These are phyloP conservation scores for Scomber japonicus DNA, from an alignment of 2,113 vertebrate species.

Conservation along the genomic window DNA sequence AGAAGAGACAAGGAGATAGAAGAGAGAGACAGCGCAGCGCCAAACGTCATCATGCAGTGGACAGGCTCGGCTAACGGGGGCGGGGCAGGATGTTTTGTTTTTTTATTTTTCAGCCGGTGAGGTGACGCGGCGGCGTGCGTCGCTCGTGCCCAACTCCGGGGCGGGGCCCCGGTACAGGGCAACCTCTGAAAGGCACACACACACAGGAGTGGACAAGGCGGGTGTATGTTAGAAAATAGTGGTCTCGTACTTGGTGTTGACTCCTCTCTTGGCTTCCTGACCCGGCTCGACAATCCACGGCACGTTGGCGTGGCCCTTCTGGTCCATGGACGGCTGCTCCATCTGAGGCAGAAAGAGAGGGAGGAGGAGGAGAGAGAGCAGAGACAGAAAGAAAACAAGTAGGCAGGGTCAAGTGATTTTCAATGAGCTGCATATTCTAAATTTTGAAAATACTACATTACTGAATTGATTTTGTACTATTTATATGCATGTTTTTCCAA, in stretches of 20 bases:
- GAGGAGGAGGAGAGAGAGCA: too few relatives aligned
- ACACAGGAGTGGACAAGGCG: constrained; percentile 90
- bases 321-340: constrained; percentile 95
- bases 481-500: neutral
- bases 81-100: constrained; percentile 80
- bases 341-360: constrained; percentile 85
- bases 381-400: neutral
- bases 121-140: constrained; percentile 73
- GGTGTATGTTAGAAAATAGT: constrained; percentile 99
- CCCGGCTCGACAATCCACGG: constrained; percentile 99
- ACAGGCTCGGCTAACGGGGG: constrained; percentile 80
- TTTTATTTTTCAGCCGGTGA: constrained; percentile 71
- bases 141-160: constrained; percentile 84
- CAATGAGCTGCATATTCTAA: neutral
- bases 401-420: neutral
- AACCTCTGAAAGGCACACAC: constrained; percentile 98
- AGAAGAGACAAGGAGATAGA: constrained; percentile 77
- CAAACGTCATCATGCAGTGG: constrained; percentile 91
- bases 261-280: constrained; percentile 99
- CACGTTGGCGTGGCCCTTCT: constrained; percentile 98
- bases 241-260: constrained; percentile 99
- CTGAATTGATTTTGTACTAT: neutral
- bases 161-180: constrained; percentile 86
- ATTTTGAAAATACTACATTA: neutral
- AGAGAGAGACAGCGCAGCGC: constrained; percentile 84